These are phyloP conservation scores for Hecatera dysodea DNA, from an alignment of 2,888 invertebrate genomes.

Conservation along the genomic window DNA sequence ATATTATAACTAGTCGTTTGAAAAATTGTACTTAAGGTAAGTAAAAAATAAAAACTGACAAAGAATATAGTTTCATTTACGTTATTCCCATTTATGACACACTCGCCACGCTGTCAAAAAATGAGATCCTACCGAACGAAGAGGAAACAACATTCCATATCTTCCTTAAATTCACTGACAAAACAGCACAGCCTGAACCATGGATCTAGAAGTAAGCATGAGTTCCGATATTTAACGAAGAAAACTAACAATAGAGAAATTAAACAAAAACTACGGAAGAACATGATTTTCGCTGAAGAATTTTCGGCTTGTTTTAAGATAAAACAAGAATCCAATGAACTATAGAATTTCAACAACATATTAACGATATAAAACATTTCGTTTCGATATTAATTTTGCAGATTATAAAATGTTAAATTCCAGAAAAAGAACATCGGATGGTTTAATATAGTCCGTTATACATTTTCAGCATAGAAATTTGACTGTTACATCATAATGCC, in stretches of 20 bases:
- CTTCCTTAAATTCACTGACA: no score
- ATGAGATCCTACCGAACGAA: no score
- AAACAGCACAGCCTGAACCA: no score
- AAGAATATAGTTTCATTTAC: not conserved
- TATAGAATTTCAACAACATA: no score
- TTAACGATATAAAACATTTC: no score
- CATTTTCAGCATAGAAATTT: conserved; percentile 2
- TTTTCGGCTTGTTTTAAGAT: no score
- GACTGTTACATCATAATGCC: conserved; percentile 2
- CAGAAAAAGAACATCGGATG: not conserved
- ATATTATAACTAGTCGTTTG: not conserved
- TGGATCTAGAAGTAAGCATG: no score
- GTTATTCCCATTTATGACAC: not conserved
- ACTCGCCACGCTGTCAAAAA: not conserved
- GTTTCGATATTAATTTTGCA: not conserved
- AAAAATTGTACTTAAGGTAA: not conserved
- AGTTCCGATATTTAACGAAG: no score
- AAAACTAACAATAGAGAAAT: no score
- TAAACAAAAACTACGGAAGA: not conserved
- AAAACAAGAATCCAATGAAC: no score
- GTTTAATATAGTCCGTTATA: not conserved
- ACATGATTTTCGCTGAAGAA: not conserved
- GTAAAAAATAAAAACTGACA: not conserved
- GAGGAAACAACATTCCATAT: no score
- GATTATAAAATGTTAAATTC: not conserved